A percentile compares a stretch with the other conserved stretches of the same genome.
These are phyloP conservation scores for Corythornis madagascariensis DNA, from an alignment of 2,113 vertebrate genomes.

Conservation along the genomic window DNA sequence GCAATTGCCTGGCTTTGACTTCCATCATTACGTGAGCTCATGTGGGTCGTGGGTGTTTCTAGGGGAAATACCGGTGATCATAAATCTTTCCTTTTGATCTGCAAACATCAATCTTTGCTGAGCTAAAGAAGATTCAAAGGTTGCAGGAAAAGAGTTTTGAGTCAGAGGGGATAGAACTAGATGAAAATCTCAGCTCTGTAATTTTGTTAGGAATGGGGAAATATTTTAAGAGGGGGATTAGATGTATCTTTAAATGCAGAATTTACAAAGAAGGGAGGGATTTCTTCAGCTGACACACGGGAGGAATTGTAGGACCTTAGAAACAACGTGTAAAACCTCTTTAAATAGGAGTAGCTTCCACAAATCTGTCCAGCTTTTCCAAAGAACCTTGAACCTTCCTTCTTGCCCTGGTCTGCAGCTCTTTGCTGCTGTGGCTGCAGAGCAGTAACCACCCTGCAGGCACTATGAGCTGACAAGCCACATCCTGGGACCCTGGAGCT, in stretches of 20 bases:
- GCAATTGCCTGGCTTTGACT: slow-evolving; percentile 2
- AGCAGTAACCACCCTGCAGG: not conserved
- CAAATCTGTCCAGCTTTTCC: not conserved
- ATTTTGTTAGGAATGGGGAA: slow-evolving; percentile 11
- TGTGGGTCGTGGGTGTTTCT: not conserved
- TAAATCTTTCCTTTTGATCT: slow-evolving; percentile 63
- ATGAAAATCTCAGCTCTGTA: slow-evolving; percentile 1
- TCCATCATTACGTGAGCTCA: not conserved
- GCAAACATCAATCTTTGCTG: slow-evolving; percentile 18
- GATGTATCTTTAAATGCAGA: slow-evolving; percentile 13
- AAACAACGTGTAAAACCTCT: slow-evolving; percentile 40
- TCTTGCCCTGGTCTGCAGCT: not conserved
- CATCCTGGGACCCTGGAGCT: not conserved
- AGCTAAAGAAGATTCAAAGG: slow-evolving; percentile 4
- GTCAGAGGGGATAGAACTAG: not conserved
- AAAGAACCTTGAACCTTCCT: not conserved
- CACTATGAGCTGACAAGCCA: not conserved
- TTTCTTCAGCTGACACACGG: not conserved
- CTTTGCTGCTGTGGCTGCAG: not conserved
- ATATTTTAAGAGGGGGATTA: slow-evolving; percentile 29
- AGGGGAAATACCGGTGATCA: slow-evolving; percentile 13
- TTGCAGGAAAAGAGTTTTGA: not conserved
- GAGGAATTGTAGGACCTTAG: not conserved
- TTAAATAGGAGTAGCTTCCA: not conserved
- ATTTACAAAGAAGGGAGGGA: slow-evolving; percentile 17